Evolutionary conservation across 2,888 invertebrate genomes (phyloP).

Genomic region (Metallyticus violacea): DNA sequence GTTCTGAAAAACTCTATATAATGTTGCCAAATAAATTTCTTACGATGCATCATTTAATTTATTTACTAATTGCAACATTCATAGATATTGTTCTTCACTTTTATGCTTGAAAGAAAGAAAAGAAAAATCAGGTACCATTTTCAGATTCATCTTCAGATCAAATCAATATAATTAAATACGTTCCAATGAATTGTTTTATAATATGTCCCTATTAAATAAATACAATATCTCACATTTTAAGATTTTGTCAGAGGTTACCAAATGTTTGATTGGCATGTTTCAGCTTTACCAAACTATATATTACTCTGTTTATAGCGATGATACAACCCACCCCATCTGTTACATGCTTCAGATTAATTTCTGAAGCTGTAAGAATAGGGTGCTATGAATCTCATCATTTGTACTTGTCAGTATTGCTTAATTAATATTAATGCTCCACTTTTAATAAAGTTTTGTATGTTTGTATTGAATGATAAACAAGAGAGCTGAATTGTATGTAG

Average conservation of each 20-base stretch:
- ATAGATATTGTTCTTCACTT: neutral
- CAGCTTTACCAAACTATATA: neutral
- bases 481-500: neutral
- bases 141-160: too few relatives aligned
- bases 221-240: too few relatives aligned
- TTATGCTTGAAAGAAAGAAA: neutral
- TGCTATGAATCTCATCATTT: neutral
- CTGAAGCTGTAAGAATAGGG: neutral
- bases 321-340: neutral
- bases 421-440: conserved; percentile 1
- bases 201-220: too few relatives aligned
- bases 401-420: conserved; percentile 13
- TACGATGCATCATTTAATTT: neutral
- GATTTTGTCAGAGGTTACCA: neutral
- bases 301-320: neutral
- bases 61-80: neutral
- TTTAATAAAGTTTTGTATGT: conserved; percentile 5
- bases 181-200: too few relatives aligned
- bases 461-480: neutral
- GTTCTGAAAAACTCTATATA: too few relatives aligned
- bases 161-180: too few relatives aligned
- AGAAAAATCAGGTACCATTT: too few relatives aligned
- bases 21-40: neutral
- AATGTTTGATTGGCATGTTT: neutral
- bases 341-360: neutral